These are phyloP conservation scores for Pseudococcus jackbeardsleyi DNA, from an alignment of 2,888 invertebrate species.

Conservation along the genomic window DNA sequence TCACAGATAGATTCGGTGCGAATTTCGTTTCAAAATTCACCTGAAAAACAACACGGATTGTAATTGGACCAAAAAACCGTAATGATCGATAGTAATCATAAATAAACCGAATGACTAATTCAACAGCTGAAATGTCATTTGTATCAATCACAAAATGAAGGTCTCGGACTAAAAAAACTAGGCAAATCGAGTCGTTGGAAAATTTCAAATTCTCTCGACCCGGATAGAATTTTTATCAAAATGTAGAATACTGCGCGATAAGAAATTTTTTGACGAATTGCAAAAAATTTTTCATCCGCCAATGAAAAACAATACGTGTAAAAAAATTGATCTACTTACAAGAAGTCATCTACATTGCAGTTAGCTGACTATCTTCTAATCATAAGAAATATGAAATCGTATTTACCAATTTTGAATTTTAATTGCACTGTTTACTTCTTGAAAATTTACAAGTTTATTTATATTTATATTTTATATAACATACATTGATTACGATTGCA, in stretches of 20 bases:
- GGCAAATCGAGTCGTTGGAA: neutral
- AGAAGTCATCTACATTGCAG: slow-evolving; percentile 1
- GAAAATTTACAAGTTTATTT: slow-evolving; percentile 36
- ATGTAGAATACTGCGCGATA: neutral
- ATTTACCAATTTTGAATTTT: slow-evolving; percentile 33
- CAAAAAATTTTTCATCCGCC: neutral
- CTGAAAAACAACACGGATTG: neutral
- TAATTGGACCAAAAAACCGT: neutral
- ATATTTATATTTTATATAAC: slow-evolving; percentile 27
- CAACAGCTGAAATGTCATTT: neutral
- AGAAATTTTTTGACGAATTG: neutral
- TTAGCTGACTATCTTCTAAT: neutral
- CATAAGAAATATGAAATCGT: neutral
- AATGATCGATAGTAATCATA: neutral
- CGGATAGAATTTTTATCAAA: neutral
- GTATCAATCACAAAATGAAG: neutral
- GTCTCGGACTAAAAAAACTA: neutral
- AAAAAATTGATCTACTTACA: slow-evolving; percentile 37
- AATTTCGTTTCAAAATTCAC: neutral
- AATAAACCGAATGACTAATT: neutral
- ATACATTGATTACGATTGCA: slow-evolving; percentile 36
- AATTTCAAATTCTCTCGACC: no score
- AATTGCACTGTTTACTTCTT: slow-evolving; percentile 49
- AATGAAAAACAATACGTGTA: slow-evolving; percentile 21
- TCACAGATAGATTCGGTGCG: slow-evolving; percentile 2